These are phyloP conservation scores for Aptenodytes forsteri DNA, from an alignment of 2,113 vertebrate genomes.

Conservation along the genomic window DNA sequence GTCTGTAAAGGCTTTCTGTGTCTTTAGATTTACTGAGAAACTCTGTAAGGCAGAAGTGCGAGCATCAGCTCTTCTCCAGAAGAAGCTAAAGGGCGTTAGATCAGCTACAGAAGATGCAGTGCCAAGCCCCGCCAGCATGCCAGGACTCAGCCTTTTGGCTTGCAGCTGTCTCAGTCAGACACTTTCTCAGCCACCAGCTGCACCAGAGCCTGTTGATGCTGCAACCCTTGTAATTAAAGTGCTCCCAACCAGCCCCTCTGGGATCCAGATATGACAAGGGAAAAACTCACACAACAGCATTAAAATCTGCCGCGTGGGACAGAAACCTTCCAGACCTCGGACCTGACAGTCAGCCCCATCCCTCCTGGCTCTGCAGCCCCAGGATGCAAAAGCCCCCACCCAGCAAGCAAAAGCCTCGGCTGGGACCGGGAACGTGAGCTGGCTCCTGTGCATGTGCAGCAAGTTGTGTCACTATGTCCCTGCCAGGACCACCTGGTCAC, in stretches of 20 bases:
- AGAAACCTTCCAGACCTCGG: neutral
- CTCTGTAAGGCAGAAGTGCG: neutral
- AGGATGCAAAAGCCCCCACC: neutral
- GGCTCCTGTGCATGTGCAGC: neutral
- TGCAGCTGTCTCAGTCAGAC: neutral
- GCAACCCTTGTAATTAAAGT: neutral
- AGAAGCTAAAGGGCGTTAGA: neutral
- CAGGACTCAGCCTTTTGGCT: neutral
- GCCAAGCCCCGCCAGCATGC: neutral
- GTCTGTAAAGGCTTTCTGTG: neutral
- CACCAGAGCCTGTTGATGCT: neutral
- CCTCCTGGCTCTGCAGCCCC: neutral
- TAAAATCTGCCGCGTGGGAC: neutral
- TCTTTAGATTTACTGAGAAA: neutral
- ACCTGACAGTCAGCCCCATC: neutral
- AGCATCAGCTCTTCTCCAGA: neutral
- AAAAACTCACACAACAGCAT: neutral
- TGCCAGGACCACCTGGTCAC: neutral
- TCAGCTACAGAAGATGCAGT: neutral
- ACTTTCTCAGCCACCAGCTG: neutral
- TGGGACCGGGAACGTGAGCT: neutral
- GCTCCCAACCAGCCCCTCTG: neutral
- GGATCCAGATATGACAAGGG: neutral
- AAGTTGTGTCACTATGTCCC: neutral
- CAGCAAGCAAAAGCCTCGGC: rapidly evolving